Conservation (phyloP, 2,888 invertebrate species). For the Aplocera efformata region DNA sequence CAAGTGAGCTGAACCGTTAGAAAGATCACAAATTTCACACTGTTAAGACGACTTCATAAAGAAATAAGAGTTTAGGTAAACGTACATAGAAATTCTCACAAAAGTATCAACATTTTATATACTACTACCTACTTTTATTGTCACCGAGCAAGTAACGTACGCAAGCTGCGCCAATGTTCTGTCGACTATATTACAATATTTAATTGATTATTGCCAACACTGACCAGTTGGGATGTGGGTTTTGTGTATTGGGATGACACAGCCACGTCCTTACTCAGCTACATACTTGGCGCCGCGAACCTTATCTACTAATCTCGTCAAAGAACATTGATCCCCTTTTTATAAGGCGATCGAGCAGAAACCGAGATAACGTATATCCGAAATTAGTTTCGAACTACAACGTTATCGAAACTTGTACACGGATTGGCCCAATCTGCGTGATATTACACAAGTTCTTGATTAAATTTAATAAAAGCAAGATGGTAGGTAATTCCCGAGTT, state of each 20-base stretch:
- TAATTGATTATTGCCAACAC: no score
- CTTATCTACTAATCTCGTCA: slow-evolving; percentile 55
- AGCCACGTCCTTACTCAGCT: slow-evolving; percentile 17
- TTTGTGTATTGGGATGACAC: not conserved
- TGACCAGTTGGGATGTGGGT: no score
- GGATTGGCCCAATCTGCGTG: slow-evolving; percentile 78
- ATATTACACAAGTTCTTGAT: slow-evolving; percentile 80
- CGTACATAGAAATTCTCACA: no score
- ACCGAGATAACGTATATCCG: slow-evolving; percentile 71
- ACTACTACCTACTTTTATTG: no score
- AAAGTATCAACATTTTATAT: no score
- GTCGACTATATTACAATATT: no score
- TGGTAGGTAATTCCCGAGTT: slow-evolving; percentile 77
- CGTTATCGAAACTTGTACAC: slow-evolving; percentile 77
- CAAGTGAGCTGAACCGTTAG: no score
- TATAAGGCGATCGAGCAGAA: slow-evolving; percentile 65
- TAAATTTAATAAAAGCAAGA: slow-evolving; percentile 81
- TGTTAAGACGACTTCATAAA: no score
- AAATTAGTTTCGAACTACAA: slow-evolving; percentile 77
- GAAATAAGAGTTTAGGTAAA: no score
- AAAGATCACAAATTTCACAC: no score
- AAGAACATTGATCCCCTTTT: slow-evolving; percentile 65
- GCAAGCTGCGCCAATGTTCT: no score
- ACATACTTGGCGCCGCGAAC: slow-evolving; percentile 27
- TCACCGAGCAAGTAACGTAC: no score